These are phyloP conservation scores for Pollimyrus isidori DNA, from an alignment of 2,113 vertebrate species.

Conservation along the genomic window DNA sequence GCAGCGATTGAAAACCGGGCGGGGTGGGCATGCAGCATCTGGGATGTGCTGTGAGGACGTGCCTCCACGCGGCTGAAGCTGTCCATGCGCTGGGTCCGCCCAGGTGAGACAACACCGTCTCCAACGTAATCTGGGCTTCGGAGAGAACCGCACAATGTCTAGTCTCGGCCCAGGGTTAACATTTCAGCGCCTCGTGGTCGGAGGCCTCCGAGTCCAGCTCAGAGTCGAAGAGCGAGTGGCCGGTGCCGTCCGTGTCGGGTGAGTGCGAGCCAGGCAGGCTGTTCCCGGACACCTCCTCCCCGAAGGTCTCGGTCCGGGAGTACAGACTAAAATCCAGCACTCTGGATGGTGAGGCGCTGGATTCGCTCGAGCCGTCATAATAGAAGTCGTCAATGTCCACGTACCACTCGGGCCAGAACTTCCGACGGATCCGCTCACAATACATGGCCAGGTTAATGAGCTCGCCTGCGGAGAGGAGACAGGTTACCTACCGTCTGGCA, in stretches of 20 bases:
- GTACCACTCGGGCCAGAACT: conserved; percentile 97
- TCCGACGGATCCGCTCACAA: conserved; percentile 89
- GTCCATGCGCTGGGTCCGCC: neutral
- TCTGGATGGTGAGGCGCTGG: conserved; percentile 58
- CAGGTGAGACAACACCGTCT: neutral
- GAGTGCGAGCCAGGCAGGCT: conserved; percentile 71
- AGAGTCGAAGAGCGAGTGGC: conserved; percentile 87
- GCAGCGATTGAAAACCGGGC: neutral
- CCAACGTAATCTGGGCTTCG: neutral
- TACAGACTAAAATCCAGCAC: conserved; percentile 84
- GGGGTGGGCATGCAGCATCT: neutral
- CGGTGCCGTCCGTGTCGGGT: conserved; percentile 85
- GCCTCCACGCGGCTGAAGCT: neutral
- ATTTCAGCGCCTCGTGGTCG: conserved; percentile 83
- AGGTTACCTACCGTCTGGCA: neutral
- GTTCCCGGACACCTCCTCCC: conserved; percentile 69
- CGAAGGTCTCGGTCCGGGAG: conserved; percentile 84
- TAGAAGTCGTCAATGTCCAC: conserved; percentile 80
- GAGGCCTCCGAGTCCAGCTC: conserved; percentile 92
- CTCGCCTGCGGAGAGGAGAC: conserved; percentile 68
- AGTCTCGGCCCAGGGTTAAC: conserved; percentile 43
- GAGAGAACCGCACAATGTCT: neutral
- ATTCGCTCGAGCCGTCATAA: conserved; percentile 73
- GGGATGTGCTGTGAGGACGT: neutral
- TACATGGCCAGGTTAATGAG: conserved; percentile 97